These are phyloP conservation scores for Agrenia bidenticulata DNA, from an alignment of 2,888 invertebrate species.

Conservation along the genomic window DNA sequence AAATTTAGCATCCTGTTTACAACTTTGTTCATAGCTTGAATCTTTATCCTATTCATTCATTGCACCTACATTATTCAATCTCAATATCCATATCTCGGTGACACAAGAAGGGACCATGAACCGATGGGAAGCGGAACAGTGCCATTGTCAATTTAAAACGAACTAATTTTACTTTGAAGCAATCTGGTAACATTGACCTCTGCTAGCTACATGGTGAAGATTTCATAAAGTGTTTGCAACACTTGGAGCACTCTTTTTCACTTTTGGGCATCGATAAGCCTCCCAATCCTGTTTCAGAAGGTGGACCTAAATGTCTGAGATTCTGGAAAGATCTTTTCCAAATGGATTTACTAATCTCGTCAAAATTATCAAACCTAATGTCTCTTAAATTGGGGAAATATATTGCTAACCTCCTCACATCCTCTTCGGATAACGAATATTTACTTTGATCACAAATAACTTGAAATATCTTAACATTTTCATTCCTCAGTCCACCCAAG, in stretches of 20 bases:
- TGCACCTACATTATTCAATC: no score
- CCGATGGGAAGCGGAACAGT: no score
- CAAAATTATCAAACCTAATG: slow-evolving; percentile 14
- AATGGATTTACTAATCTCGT: background rate
- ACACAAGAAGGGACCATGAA: no score
- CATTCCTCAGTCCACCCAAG: slow-evolving; percentile 5
- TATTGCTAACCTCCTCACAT: slow-evolving; percentile 10
- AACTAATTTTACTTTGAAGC: no score
- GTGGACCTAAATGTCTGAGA: slow-evolving; percentile 11
- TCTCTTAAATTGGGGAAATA: slow-evolving; percentile 15
- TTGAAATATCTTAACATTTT: slow-evolving; percentile 15
- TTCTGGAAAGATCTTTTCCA: slow-evolving; percentile 15
- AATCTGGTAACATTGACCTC: no score
- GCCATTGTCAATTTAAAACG: no score
- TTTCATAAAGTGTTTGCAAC: background rate
- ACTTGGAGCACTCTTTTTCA: slow-evolving; percentile 22
- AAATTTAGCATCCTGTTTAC: no score
- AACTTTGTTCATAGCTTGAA: no score
- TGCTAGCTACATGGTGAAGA: no score
- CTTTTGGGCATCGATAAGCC: slow-evolving; percentile 16
- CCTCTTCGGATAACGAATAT: background rate
- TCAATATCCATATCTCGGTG: no score
- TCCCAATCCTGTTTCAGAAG: slow-evolving; percentile 19
- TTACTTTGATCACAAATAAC: slow-evolving; percentile 9
- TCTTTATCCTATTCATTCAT: no score